These are phyloP conservation scores for Chrysodeixis includens DNA, from an alignment of 2,888 invertebrate species.

Conservation along the genomic window DNA sequence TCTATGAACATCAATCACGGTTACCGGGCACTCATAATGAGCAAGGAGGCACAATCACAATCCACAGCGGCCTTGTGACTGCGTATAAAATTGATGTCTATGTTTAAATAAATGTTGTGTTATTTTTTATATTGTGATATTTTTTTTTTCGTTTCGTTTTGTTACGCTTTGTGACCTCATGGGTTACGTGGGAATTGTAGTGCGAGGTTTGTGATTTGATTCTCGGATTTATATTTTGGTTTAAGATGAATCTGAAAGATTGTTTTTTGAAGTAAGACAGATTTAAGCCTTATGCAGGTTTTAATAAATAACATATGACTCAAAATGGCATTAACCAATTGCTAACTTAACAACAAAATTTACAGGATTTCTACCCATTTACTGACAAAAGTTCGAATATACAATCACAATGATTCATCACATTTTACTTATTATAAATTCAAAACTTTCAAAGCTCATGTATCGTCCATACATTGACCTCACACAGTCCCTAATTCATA, in stretches of 20 bases:
- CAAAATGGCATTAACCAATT: too few relatives aligned
- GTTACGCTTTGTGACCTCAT: neutral
- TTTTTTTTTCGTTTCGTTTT: neutral
- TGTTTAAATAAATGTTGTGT: constrained; percentile 28
- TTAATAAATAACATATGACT: too few relatives aligned
- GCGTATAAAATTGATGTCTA: constrained; percentile 35
- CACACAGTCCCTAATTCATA: neutral
- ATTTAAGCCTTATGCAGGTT: too few relatives aligned
- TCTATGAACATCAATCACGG: constrained; percentile 55
- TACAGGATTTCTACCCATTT: too few relatives aligned
- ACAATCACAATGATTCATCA: too few relatives aligned
- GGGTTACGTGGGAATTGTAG: neutral
- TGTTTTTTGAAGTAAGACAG: too few relatives aligned
- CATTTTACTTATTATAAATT: neutral
- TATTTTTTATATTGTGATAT: constrained; percentile 14
- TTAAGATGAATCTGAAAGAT: too few relatives aligned
- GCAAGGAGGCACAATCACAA: constrained; percentile 55
- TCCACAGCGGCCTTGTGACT: constrained; percentile 60
- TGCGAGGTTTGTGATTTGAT: neutral
- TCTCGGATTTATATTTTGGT: neutral
- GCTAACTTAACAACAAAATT: too few relatives aligned
- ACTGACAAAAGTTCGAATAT: too few relatives aligned
- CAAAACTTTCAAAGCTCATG: neutral
- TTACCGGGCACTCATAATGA: constrained; percentile 63
- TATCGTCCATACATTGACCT: neutral